Percentiles rank a stretch among this genome's conserved stretches.
Conservation (phyloP, 2,797 vertebrate species). For the Streptopelia turtur region DNA sequence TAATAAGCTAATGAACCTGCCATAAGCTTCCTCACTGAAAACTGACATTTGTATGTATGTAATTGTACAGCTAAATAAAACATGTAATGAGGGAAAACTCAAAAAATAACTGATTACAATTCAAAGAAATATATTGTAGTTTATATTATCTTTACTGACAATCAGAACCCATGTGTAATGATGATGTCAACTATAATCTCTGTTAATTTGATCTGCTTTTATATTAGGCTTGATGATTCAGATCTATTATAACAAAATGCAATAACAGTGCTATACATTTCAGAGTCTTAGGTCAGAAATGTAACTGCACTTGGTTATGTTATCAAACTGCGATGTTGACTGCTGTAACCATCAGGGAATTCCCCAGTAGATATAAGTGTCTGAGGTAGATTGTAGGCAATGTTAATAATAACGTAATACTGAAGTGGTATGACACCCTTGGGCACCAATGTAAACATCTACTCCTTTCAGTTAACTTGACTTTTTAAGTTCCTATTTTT, state of each 20-base stretch:
- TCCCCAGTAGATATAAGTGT: neutral
- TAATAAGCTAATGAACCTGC: constrained; percentile 72
- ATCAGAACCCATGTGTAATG: constrained; percentile 58
- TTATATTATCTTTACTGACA: constrained; percentile 62
- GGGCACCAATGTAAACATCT: constrained; percentile 18
- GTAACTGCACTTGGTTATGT: neutral
- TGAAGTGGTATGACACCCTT: neutral
- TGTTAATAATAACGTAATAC: constrained; percentile 10
- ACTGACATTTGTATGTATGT: constrained; percentile 43
- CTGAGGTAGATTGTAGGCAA: constrained; percentile 12
- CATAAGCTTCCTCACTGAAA: constrained; percentile 67
- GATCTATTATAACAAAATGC: constrained; percentile 38
- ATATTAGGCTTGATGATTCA: constrained; percentile 32
- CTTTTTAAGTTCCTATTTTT: neutral
- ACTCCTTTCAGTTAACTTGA: constrained; percentile 1
- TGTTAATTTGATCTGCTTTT: constrained; percentile 46
- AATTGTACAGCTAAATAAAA: constrained; percentile 73
- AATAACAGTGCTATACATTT: constrained; percentile 17
- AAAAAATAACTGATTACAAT: constrained; percentile 24
- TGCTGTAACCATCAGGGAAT: neutral
- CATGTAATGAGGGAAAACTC: constrained; percentile 38
- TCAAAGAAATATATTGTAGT: constrained; percentile 48
- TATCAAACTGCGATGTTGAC: constrained; percentile 7
- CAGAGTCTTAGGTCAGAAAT: constrained; percentile 17
- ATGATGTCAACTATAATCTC: constrained; percentile 48